Base-by-base conservation (phyloP, 2,113 vertebrate genomes). In the Dryoscopus gambensis region DNA sequence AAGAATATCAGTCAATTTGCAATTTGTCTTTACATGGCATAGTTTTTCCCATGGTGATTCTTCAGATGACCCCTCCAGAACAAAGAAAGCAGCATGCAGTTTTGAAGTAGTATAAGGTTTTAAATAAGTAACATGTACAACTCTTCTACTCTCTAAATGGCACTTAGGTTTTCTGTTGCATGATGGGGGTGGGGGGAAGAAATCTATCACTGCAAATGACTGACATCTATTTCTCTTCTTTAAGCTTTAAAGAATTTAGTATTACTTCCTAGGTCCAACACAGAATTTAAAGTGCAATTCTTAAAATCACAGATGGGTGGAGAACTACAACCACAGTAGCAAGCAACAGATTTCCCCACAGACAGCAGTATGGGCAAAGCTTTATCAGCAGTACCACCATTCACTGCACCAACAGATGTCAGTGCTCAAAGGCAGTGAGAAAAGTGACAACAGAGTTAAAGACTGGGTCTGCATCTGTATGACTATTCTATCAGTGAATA, bases 251-350 rank as follows among this genome's bases (percentile, higher is more conserved):
- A 68, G 11, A 56, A 42, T 53, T 60, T 65, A 75, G 20, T 64
- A 83, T 53, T 62, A 15, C 46, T 93, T 14, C 47, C 24, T 22
- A 86, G n/a, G 40, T 85, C 57, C 44, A 50, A 59, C 9, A 62
- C 21, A 28, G 65, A 96, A 91, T 28, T 23, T 74, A 4, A 83
- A 96, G 86, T 98, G 98, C 90, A 98, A 87, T 98, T 98, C 98
- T 97, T 92, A 83, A 83, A 94, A 94, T 94, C 96, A 96, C 97
- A 98, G 97, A 97, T 96, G 98, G 98, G 98, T 98, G 98, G 97
- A 98, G 98, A 98, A 93, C 98, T 97, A 90, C 56, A 94, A 97
- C 98, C 98, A 96, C 85, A 82, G 94, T 96, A 98, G 88, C 83
- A 89, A 93, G 93, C 62, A 65, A 77, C 56, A 57, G 25, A 85